A percentile compares a stretch with the other conserved stretches of the same genome.
Conservation (phyloP, 2,113 vertebrate species). For the Ranitomeya imitator region DNA sequence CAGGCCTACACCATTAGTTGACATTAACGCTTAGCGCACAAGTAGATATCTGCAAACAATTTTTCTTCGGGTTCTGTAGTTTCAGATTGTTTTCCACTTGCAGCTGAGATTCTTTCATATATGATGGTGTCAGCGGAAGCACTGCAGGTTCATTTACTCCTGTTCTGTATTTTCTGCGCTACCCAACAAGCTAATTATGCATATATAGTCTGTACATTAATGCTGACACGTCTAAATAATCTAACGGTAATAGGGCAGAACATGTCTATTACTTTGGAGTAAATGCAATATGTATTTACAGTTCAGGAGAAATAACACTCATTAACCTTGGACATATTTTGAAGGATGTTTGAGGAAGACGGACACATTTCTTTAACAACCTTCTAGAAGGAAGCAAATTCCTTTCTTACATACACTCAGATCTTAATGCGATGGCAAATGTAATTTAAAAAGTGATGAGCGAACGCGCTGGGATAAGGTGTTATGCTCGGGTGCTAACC, state of each 20-base stretch:
- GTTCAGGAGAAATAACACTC: not conserved
- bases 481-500: too few species aligned
- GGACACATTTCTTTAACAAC: not conserved
- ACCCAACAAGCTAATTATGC: not conserved
- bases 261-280: conserved; percentile 2
- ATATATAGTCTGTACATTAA: not conserved
- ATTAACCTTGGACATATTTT: not conserved
- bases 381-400: not conserved
- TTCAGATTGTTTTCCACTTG: not conserved
- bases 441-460: not conserved
- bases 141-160: not conserved
- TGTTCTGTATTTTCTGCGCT: not conserved
- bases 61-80: not conserved
- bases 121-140: not conserved
- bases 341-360: not conserved
- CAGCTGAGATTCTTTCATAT: not conserved
- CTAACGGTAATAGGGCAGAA: not conserved
- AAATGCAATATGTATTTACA: not conserved
- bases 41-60: not conserved
- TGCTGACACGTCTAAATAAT: not conserved
- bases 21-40: not conserved
- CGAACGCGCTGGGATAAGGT: not conserved
- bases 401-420: too few species aligned
- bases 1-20: not conserved
- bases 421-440: not conserved